Conservation (phyloP, 2,888 invertebrate genomes). For the Sminthurides aquaticus region DNA sequence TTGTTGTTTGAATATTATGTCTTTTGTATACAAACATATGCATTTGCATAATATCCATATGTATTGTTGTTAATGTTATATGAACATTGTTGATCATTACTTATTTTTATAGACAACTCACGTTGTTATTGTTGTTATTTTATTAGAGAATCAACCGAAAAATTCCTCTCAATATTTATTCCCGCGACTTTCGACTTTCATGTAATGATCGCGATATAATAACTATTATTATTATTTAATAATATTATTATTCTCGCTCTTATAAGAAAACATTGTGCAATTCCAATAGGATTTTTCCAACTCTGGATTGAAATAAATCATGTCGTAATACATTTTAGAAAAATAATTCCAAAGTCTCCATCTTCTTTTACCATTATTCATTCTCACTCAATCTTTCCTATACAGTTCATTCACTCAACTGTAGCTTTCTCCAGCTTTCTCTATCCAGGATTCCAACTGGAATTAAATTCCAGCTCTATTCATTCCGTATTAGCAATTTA, state of each 20-base stretch:
- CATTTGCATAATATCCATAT: background rate
- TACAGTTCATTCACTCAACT: background rate
- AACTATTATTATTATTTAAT: background rate
- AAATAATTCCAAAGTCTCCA: background rate
- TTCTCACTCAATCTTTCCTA: background rate
- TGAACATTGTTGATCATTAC: conserved; percentile 15
- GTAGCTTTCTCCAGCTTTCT: too few species aligned
- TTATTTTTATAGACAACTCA: conserved; percentile 17
- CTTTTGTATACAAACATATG: background rate
- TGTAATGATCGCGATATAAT: background rate
- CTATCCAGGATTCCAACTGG: too few species aligned
- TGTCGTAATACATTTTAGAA: conserved; percentile 15
- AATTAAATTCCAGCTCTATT: too few species aligned
- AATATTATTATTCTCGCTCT: background rate
- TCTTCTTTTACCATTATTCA: background rate
- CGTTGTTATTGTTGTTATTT: background rate
- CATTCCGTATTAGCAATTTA: too few species aligned
- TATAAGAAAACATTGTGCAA: conserved; percentile 16
- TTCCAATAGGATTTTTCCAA: conserved; percentile 12
- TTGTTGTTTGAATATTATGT: conserved; percentile 32
- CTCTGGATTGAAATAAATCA: conserved; percentile 24
- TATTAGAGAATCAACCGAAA: background rate
- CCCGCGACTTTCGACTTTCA: conserved; percentile 4
- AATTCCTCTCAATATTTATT: conserved; percentile 16
- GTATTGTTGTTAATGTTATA: conserved; percentile 22